Base-by-base conservation (phyloP, 2,113 vertebrate genomes). In the Salminus brasiliensis region DNA sequence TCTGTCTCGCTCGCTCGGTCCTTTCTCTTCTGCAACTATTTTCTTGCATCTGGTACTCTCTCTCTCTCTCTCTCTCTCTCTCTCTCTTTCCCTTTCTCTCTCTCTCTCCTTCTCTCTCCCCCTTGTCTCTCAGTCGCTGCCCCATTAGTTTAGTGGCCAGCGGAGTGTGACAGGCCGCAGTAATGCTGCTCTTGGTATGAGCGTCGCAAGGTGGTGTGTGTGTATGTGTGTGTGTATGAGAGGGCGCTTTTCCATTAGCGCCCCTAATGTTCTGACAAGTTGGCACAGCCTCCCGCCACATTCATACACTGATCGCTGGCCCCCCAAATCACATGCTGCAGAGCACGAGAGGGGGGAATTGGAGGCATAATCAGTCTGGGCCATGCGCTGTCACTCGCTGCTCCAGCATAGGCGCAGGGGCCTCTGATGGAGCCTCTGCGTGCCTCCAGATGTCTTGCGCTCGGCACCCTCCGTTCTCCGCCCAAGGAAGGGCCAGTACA, bases 91-190 rank as follows among this genome's bases (percentile, higher is more conserved):
- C n/a, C n/a, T n/a, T n/a, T 88, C 88, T 88, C 87, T 84, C 78
- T 49, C 55, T 71, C 53, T 67, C 52, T 92, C 88, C 32, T 90
- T 93, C 92, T 93, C 91, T 92, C 93, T 18, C 75, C 41, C 29
- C 59, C 76, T 80, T 84, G 78, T 84, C 81, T 84, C 78, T 87
- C 83, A 81, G 78, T 85, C 84, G 87, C 92, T 93, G 96, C 95
- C 95, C 97, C 97, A 99, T 99, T 99, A 98, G 95, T 94, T 96
- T 94, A 93, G 94, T 95, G 96, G 94, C 95, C 96, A 95, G 95
- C 88, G 93, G 96, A 96, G 95, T 97, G 95, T 96, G 95, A 97
- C 96, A 95, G 89, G 94, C 93, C 92, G 95, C 90, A 92, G 95
- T 95, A 95, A 95, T 93, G 92, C 94, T 93, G 93, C 67, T 76